Percentiles rank a stretch among this genome's conserved stretches.
phyloP scores from a whole-genome alignment of 2,113 vertebrate genomes.

The Equus quagga region DNA sequence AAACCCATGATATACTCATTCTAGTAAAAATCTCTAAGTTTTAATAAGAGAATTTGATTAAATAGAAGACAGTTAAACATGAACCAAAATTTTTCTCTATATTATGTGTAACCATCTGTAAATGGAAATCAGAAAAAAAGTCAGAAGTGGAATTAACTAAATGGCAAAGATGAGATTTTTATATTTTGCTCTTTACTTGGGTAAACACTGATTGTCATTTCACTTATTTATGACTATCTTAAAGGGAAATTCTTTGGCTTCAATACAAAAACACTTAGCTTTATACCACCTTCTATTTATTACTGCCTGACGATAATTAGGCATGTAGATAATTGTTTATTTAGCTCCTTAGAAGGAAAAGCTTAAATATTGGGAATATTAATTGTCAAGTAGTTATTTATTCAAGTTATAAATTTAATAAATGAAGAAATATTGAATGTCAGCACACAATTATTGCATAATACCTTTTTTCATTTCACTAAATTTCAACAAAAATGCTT shows the following conservation, averaged over 20 bases:
- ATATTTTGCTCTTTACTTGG: background rate
- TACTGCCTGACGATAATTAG: background rate
- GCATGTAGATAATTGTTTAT: background rate
- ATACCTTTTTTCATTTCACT: background rate
- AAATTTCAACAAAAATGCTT: background rate
- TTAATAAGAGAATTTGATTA: background rate
- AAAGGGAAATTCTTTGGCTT: background rate
- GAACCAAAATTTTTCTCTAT: background rate
- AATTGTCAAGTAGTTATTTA: background rate
- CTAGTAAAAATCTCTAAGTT: background rate
- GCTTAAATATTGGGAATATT: background rate
- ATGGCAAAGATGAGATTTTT: background rate
- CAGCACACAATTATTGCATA: background rate
- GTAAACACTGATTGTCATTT: background rate
- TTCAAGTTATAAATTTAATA: background rate
- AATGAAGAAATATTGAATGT: background rate
- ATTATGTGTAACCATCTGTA: background rate
- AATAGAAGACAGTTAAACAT: background rate
- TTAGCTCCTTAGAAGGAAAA: background rate
- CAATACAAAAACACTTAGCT: background rate
- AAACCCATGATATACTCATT: background rate
- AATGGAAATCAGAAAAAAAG: background rate
- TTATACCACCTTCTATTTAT: background rate
- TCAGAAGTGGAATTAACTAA: background rate
- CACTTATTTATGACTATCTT: background rate